These are phyloP conservation scores for Todus mexicanus DNA, from an alignment of 2,797 vertebrate genomes.

Conservation along the genomic window DNA sequence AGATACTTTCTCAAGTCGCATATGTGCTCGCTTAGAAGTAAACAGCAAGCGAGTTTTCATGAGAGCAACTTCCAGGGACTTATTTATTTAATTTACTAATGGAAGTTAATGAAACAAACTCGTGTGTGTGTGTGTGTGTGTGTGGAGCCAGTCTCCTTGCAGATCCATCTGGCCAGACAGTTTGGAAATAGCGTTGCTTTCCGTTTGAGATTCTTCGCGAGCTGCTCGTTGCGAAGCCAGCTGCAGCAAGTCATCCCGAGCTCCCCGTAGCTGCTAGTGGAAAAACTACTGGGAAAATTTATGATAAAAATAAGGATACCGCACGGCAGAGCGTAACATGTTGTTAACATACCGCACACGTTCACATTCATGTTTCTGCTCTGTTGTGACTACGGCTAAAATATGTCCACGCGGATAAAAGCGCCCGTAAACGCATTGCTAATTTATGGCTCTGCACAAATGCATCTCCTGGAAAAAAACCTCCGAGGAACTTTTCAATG, in stretches of 20 bases:
- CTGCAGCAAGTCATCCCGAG: constrained; percentile 20
- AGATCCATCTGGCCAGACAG: background rate
- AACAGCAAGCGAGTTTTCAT: background rate
- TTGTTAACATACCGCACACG: constrained; percentile 31
- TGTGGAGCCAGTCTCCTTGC: constrained; percentile 18
- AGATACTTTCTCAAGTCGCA: background rate
- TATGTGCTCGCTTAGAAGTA: constrained; percentile 6
- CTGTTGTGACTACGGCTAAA: constrained; percentile 28
- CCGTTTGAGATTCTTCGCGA: background rate
- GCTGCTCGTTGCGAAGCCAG: background rate
- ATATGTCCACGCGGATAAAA: constrained; percentile 4
- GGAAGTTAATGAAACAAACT: constrained; percentile 42
- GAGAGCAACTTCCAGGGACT: background rate
- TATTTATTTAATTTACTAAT: constrained; percentile 24
- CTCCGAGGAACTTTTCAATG: background rate
- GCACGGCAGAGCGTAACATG: background rate
- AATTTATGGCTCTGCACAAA: background rate
- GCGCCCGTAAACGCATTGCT: background rate
- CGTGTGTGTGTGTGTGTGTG: background rate
- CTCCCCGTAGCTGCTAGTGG: constrained; percentile 5
- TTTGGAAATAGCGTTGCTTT: constrained; percentile 1
- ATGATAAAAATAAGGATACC: background rate
- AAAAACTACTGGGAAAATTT: constrained; percentile 27
- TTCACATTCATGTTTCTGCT: constrained; percentile 11
- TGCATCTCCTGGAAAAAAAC: background rate